These are phyloP conservation scores for Malurus melanocephalus DNA, from an alignment of 2,113 vertebrate species.

Conservation along the genomic window DNA sequence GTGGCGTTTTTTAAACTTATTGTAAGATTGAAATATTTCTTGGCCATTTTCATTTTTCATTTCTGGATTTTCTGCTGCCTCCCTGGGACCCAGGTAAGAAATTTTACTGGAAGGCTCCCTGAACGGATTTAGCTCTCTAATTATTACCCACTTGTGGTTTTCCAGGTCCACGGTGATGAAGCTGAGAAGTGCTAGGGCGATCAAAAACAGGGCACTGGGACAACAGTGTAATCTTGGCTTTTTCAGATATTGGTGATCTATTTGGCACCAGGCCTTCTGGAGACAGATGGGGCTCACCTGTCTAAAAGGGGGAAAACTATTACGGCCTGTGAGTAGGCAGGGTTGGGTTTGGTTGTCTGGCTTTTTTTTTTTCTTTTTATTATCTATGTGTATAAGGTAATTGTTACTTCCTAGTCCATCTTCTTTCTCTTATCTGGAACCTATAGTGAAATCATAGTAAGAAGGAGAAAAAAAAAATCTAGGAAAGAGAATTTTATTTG, in stretches of 20 bases:
- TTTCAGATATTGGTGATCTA: neutral
- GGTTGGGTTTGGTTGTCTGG: neutral
- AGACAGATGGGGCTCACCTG: too few species aligned
- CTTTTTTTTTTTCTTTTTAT: neutral
- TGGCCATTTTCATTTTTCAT: neutral
- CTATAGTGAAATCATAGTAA: neutral
- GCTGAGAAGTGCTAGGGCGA: neutral
- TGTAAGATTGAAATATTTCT: neutral
- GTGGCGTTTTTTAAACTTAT: neutral
- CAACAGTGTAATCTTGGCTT: neutral
- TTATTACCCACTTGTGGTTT: neutral
- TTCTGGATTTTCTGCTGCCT: neutral
- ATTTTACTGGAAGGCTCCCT: neutral
- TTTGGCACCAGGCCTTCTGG: neutral
- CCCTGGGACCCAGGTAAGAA: neutral
- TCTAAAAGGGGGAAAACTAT: neutral
- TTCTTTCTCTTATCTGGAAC: neutral
- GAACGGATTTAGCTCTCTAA: neutral
- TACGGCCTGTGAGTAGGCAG: neutral
- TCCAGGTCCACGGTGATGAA: neutral
- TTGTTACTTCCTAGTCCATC: neutral
- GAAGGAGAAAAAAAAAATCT: neutral
- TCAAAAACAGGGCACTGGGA: neutral
- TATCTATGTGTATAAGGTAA: neutral
- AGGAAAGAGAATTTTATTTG: neutral